Conservation (phyloP, 2,113 vertebrate species). For the Orientallactaga bullata region DNA sequence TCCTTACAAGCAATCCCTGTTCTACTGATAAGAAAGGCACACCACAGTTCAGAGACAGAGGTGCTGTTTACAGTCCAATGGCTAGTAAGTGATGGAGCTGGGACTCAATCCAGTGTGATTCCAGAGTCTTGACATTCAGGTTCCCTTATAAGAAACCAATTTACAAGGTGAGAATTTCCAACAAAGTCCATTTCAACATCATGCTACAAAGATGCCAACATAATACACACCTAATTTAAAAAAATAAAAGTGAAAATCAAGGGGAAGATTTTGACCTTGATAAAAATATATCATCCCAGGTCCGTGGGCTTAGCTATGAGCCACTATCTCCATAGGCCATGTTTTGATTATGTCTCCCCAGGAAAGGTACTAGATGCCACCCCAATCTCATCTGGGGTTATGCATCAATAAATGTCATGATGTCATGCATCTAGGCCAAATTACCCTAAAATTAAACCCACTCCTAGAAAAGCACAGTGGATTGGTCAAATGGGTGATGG, state of each 20-base stretch:
- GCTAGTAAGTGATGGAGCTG: neutral
- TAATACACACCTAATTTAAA: neutral
- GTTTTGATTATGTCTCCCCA: neutral
- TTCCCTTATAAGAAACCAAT: neutral
- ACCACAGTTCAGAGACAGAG: neutral
- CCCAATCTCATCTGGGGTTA: neutral
- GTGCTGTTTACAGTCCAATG: neutral
- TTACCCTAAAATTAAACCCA: constrained; percentile 79
- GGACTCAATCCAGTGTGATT: neutral
- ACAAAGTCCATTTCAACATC: neutral
- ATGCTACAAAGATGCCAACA: neutral
- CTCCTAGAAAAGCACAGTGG: constrained; percentile 67
- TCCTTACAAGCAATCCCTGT: neutral
- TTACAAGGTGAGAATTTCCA: neutral
- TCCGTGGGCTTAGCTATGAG: neutral
- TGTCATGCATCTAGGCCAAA: constrained; percentile 32
- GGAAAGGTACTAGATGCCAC: neutral
- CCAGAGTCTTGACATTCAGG: neutral
- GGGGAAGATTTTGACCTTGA: neutral
- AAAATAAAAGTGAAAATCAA: neutral
- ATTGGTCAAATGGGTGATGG: constrained; percentile 78
- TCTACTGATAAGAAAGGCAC: neutral
- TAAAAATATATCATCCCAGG: neutral
- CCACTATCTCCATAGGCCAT: neutral
- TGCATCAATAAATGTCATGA: neutral